These are phyloP conservation scores for Zaprionus lineosus DNA, from an alignment of 2,888 invertebrate genomes.

Conservation along the genomic window DNA sequence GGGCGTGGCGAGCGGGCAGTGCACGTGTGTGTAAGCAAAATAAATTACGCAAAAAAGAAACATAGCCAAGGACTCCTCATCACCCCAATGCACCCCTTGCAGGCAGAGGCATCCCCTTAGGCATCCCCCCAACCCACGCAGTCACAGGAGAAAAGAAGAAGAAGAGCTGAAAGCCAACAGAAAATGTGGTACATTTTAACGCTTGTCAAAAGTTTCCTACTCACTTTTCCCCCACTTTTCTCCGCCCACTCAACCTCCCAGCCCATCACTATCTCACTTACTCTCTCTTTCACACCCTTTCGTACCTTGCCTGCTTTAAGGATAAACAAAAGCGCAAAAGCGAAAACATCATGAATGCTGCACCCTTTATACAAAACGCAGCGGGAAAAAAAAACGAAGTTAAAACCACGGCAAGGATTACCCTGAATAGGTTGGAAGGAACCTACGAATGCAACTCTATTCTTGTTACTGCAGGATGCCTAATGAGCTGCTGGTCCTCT, in stretches of 20 bases:
- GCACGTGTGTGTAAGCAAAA: conserved; percentile 31
- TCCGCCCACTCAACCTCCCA: neutral
- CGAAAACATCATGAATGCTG: conserved; percentile 33
- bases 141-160: neutral
- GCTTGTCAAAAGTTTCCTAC: conserved; percentile 4
- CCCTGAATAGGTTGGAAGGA: neutral
- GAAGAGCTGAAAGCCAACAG: conserved; percentile 13
- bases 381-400: conserved; percentile 16
- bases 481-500: neutral
- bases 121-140: no score
- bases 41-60: conserved; percentile 55
- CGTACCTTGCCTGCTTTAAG: conserved; percentile 8
- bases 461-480: neutral
- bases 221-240: neutral
- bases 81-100: no score
- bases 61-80: conserved; percentile 28
- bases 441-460: neutral
- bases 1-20: conserved; percentile 35
- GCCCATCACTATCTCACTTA: neutral
- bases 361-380: neutral
- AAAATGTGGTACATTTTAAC: conserved; percentile 21
- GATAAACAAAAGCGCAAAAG: conserved; percentile 59
- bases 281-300: neutral
- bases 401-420: neutral
- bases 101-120: no score